Evolutionary conservation across 2,113 vertebrate species (phyloP), one percentile per base, ranked within the genome.

Genomic region (Plecotus auritus): DNA sequence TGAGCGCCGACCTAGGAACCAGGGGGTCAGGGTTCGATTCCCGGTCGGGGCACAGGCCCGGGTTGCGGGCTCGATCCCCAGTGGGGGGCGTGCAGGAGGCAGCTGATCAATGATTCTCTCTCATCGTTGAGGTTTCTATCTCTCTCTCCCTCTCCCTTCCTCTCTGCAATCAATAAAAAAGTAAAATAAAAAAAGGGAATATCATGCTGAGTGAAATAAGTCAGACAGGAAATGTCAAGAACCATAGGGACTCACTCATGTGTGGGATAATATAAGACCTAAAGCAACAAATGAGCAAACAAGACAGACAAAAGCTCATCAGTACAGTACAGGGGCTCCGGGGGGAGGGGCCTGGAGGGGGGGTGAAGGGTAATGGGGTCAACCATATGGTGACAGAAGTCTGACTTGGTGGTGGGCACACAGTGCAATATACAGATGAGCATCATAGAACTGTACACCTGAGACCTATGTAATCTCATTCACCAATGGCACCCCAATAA

Each of bases 271-370:
- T 10, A 18, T 9, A 10, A 11, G 20, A 11, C 73, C 2, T 17
- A 47, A 47, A 32, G 28, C 45, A 17, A 18, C 45, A 76, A 11
- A 42, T 4, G 40, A 8, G 28, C 40, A 37, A 23, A 28, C 28
- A 16, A 10, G 28, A 47, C 4, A 28, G 13, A 17, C 28, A 1
- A 11, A 10, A 16, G 23, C 72, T 32, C 73, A 2, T 8, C 5
- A 17, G 2, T 45, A 1, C 73, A 2, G 28, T 4, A 2, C 11
- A 9, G 45, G 13, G 37, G 73, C 5, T 1, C 2, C 42, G 0
- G 3, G 73, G 23, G 30, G 72, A 0, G 2, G 20, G 28, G 72
- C 11, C 4, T 1, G 26, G 3, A 45, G 70, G 28, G 45, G 14
- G n/a, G 0, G 9, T 5, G 4, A 18, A 47, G 42, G 42, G 45